phyloP scores from a whole-genome alignment of 2,113 vertebrate genomes.

The Falco punctatus region DNA sequence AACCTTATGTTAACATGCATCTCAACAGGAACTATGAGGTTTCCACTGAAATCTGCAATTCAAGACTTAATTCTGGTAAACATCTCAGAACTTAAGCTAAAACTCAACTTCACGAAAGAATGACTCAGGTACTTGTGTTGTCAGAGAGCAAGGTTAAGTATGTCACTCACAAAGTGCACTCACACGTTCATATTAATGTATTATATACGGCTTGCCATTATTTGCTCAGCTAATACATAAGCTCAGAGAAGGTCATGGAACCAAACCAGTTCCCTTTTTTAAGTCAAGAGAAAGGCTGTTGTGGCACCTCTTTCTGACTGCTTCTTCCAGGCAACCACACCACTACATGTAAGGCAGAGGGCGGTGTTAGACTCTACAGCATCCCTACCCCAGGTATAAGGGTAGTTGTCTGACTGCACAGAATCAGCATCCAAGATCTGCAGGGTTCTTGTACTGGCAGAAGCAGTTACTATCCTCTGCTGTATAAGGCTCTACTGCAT shows the following conservation, averaged over 20 bases:
- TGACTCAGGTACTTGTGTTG: background rate
- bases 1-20: background rate
- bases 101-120: slow-evolving; percentile 3
- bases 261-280: background rate
- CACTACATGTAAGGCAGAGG: background rate
- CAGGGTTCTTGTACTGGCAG: background rate
- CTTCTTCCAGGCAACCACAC: background rate
- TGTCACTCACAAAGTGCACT: background rate
- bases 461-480: background rate
- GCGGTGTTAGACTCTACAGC: background rate
- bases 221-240: background rate
- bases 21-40: background rate
- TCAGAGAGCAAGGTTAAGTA: background rate
- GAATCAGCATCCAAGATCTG: background rate
- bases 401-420: background rate
- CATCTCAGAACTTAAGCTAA: background rate
- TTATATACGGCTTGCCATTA: background rate
- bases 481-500: background rate
- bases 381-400: background rate
- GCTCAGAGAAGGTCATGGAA: background rate
- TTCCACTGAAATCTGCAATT: slow-evolving; percentile 19
- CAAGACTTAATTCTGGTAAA: background rate
- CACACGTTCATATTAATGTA: background rate
- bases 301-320: background rate
- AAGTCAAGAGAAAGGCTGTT: background rate